These are phyloP conservation scores for Aurelia coerulea DNA, from an alignment of 30 jellyfish, hydroid and myxozoan species.

Conservation along the genomic window DNA sequence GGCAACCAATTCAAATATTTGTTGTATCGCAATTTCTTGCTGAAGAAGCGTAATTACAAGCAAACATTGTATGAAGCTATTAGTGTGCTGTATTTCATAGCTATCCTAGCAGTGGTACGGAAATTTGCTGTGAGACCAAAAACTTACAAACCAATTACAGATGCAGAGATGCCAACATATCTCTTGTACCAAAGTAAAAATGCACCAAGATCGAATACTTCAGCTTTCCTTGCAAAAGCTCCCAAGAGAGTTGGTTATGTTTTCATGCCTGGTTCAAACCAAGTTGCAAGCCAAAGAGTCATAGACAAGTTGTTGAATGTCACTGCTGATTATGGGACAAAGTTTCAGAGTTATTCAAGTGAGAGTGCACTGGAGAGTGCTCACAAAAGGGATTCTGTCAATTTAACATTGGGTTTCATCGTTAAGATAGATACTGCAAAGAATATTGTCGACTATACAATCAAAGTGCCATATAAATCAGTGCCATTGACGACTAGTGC, in stretches of 20 bases:
- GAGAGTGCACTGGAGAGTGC: conserved; percentile 65
- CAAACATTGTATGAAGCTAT: conserved; percentile 75
- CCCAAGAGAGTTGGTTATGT: conserved; percentile 67
- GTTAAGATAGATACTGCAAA: conserved; percentile 17
- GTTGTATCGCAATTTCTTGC: conserved; percentile 75
- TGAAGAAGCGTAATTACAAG: conserved; percentile 74
- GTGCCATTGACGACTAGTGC: conserved; percentile 47
- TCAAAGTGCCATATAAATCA: conserved; percentile 58
- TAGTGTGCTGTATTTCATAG: conserved; percentile 80
- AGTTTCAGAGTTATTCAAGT: conserved; percentile 6
- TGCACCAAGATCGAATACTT: background rate
- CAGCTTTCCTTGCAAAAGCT: conserved; percentile 4
- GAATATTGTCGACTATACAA: conserved; percentile 39
- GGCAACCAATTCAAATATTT: conserved; percentile 67
- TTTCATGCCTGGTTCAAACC: conserved; percentile 31
- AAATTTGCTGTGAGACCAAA: conserved; percentile 39
- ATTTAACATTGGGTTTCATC: conserved; percentile 63
- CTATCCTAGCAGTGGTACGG: conserved; percentile 64
- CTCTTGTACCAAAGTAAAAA: conserved; percentile 11
- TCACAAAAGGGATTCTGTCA: conserved; percentile 33
- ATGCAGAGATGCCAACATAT: conserved; percentile 24
- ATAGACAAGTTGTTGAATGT: conserved; percentile 17
- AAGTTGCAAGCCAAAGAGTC: conserved; percentile 11
- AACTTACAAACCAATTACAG: conserved; percentile 51
- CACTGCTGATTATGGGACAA: conserved; percentile 11